A percentile compares a stretch with the other conserved stretches of the same genome.
phyloP scores from a whole-genome alignment of 2,888 invertebrate species.

The Ctena decussata region DNA sequence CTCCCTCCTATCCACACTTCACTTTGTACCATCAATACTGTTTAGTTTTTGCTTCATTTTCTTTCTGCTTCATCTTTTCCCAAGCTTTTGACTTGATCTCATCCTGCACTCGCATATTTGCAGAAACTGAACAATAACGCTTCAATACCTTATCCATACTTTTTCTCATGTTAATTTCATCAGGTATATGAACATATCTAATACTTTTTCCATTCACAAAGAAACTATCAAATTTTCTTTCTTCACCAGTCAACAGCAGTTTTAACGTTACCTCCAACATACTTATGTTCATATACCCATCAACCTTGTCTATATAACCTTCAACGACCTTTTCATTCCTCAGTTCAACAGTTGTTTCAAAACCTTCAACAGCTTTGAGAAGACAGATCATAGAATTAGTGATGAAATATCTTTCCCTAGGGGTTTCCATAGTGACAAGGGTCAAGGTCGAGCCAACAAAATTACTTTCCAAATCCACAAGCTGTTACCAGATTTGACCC shows the following conservation, averaged over 20 bases:
- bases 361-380: conserved; percentile 78
- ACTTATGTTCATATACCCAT: conserved; percentile 78
- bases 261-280: conserved; percentile 76
- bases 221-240: conserved; percentile 70
- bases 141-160: conserved; percentile 68
- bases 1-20: too few relatives aligned
- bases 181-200: conserved; percentile 85
- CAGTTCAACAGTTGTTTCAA: conserved; percentile 79
- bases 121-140: conserved; percentile 26
- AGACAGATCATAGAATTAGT: conserved; percentile 77
- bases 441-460: too few relatives aligned
- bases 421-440: conserved; percentile 59
- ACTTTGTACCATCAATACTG: not conserved
- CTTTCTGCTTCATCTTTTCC: conserved; percentile 48
- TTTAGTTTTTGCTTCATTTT: conserved; percentile 34
- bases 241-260: conserved; percentile 41
- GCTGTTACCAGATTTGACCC: too few relatives aligned
- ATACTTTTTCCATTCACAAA: conserved; percentile 81
- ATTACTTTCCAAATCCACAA: too few relatives aligned
- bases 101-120: conserved; percentile 31
- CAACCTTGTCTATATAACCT: conserved; percentile 76
- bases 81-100: conserved; percentile 53
- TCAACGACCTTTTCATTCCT: conserved; percentile 77
- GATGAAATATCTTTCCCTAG: conserved; percentile 73
- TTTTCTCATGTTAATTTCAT: conserved; percentile 79